Evolutionary conservation across 1,140 invertebrate species (phyloP).

Genomic region (Brachionus rotundiformis): DNA sequence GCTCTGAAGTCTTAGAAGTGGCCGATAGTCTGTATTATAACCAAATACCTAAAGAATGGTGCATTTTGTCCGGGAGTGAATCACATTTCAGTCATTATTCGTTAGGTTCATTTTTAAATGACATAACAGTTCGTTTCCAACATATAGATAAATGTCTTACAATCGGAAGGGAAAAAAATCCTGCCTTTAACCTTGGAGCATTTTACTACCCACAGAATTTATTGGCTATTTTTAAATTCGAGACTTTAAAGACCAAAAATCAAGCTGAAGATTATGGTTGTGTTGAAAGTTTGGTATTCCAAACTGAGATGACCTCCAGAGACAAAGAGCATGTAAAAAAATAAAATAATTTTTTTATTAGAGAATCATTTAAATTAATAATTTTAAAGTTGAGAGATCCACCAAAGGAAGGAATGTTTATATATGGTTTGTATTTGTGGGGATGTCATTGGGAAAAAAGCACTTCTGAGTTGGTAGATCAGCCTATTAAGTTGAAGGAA

Average conservation of each 20-base stretch:
- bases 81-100: slow-evolving; percentile 25
- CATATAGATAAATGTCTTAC: slow-evolving; percentile 62
- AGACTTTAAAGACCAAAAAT: slow-evolving; percentile 57
- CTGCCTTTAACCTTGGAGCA: slow-evolving; percentile 61
- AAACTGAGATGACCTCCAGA: slow-evolving; percentile 62
- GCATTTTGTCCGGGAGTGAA: not conserved
- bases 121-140: slow-evolving; percentile 58
- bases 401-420: slow-evolving; percentile 64
- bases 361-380: not conserved
- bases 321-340: slow-evolving; percentile 63
- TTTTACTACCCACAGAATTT: slow-evolving; percentile 61
- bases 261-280: slow-evolving; percentile 58
- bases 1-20: slow-evolving; percentile 57
- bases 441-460: slow-evolving; percentile 62
- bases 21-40: slow-evolving; percentile 62
- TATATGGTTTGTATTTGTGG: slow-evolving; percentile 64
- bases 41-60: slow-evolving; percentile 59
- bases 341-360: not conserved
- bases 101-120: slow-evolving; percentile 58
- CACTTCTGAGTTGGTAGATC: slow-evolving; percentile 61
- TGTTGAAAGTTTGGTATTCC: slow-evolving; percentile 61
- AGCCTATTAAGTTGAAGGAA: slow-evolving; percentile 55
- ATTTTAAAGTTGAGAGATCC: slow-evolving; percentile 61
- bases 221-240: slow-evolving; percentile 61
- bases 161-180: slow-evolving; percentile 61